Base-by-base conservation (phyloP, 2,888 invertebrate species). In the Campoletis raptor region DNA sequence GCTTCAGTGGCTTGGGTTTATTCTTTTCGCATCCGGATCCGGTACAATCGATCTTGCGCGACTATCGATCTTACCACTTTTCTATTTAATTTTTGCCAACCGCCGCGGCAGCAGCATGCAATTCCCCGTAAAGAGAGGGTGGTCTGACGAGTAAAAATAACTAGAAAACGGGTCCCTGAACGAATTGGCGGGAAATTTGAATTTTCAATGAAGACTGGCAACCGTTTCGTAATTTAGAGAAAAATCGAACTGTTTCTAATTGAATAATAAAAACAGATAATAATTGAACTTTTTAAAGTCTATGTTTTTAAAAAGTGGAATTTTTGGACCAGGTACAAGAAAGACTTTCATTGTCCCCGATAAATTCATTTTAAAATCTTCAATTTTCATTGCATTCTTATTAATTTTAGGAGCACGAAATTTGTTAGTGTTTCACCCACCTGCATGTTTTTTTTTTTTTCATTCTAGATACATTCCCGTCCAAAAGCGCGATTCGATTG, bases 31-130 rank as follows among this genome's bases (percentile, higher is more conserved):
- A 30, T 30, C 30, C 30, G 30, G 30, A 77, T 69, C 45, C 80
- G 83, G 81, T 42, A 78, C 40, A 81, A 74, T 81, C 77, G 77
- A 66, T 54, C 36, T 52, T 66, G 37, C 21, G 54, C 69, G 30
- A 64, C 12, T 64, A 70, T 82, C 85, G 82, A 85, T 73, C 3
- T 82, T 4, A 9, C 9, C n/a, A 37, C n/a, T n/a, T 37, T n/a
- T n/a, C n/a, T n/a, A n/a, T n/a, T n/a, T n/a, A n/a, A n/a, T n/a
- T n/a, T n/a, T n/a, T n/a, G n/a, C n/a, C 18, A 4, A n/a, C n/a
- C n/a, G 3, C 18, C n/a, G 48, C 48, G 2, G 30, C 30, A 30
- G 6, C 18, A 52, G 30, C 30, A 30, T 30, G n/a, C 30, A 30
- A 42, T 42, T 8, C 42, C 45, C 48, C 48, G n/a, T 48, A 7